Conservation (phyloP, 37 sponge, comb jelly and placozoan species). For the Ianthella basta region DNA sequence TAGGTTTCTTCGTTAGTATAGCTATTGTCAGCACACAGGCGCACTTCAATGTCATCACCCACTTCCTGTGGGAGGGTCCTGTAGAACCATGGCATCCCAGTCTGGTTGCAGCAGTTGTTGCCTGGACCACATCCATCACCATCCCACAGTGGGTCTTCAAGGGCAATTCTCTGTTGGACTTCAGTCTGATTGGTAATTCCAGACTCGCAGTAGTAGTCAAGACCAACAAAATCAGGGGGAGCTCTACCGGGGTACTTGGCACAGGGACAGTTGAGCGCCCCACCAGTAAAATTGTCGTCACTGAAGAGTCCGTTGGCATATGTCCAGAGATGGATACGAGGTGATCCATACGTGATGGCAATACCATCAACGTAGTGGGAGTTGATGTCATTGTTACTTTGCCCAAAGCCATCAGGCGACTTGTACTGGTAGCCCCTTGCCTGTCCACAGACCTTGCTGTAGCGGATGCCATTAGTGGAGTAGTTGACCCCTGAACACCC, state of each 20-base stretch:
- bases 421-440: not conserved
- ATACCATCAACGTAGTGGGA: not conserved
- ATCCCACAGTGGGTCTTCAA: constrained; percentile 5
- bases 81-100: constrained; percentile 7
- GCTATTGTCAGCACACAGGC: too few relatives aligned
- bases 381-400: not conserved
- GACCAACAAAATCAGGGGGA: not conserved
- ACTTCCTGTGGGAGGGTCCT: not conserved
- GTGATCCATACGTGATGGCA: constrained; percentile 1
- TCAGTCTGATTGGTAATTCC: not conserved
- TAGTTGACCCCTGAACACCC: too few relatives aligned
- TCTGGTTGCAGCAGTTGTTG: not conserved
- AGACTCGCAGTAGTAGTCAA: constrained; percentile 6
- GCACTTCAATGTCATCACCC: too few relatives aligned
- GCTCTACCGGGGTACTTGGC: constrained; percentile 3
- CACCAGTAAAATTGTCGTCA: not conserved
- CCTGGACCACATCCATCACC: constrained; percentile 8
- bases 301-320: not conserved
- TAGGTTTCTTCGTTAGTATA: too few relatives aligned
- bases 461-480: too few relatives aligned
- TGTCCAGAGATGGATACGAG: constrained; percentile 3
- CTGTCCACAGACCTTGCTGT: too few relatives aligned
- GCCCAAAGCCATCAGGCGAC: not conserved
- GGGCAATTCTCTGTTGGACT: too few relatives aligned
- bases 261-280: not conserved